A percentile compares a stretch with the other conserved stretches of the same genome.
Conservation (phyloP, 1,140 invertebrate genomes). For the Ooceraea biroi region DNA sequence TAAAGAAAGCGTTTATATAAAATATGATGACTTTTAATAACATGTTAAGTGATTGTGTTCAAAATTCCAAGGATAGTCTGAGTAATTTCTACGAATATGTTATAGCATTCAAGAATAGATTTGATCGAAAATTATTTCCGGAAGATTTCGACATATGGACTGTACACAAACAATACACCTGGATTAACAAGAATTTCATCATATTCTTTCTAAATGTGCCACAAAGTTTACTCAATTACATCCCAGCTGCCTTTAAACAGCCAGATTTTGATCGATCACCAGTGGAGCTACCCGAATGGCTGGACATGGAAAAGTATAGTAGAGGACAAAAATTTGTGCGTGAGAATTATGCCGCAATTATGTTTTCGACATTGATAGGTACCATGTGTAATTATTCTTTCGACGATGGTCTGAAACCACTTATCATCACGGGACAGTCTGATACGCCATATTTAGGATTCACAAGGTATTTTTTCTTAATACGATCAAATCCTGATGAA, state of each 20-base stretch:
- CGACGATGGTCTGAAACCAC: constrained; percentile 88
- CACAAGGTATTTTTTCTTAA: constrained; percentile 87
- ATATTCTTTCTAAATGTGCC: constrained; percentile 12
- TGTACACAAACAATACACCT: neutral
- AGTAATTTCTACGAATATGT: neutral
- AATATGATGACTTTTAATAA: too few relatives aligned
- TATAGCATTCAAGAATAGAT: neutral
- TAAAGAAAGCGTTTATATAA: too few relatives aligned
- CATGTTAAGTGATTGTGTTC: too few relatives aligned
- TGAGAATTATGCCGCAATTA: constrained; percentile 88
- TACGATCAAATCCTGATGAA: neutral
- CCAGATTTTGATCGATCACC: constrained; percentile 35
- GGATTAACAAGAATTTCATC: constrained; percentile 10
- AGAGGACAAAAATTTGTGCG: constrained; percentile 90
- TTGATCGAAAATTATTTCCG: neutral
- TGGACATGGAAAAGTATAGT: constrained; percentile 81
- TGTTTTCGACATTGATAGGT: constrained; percentile 88
- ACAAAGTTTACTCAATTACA: neutral
- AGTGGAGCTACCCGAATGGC: constrained; percentile 74
- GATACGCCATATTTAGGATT: constrained; percentile 89
- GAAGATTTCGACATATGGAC: neutral
- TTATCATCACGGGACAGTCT: constrained; percentile 89
- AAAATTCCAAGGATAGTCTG: neutral
- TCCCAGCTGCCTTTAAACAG: neutral
- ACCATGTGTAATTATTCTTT: constrained; percentile 89